phyloP scores from a whole-genome alignment of 2,888 invertebrate genomes.

The Danaus chrysippus region DNA sequence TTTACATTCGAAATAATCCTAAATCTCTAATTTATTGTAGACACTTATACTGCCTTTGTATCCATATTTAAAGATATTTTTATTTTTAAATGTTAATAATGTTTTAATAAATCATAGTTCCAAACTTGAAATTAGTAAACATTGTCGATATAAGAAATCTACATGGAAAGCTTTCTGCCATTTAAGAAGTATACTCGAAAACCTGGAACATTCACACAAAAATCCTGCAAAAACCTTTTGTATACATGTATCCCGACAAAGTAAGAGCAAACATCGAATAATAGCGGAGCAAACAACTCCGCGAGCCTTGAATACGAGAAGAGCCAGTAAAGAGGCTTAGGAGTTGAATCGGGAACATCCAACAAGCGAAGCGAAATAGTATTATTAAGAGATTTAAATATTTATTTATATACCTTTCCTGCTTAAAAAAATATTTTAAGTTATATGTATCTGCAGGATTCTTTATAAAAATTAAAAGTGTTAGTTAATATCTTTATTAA shows the following conservation, averaged over 20 bases:
- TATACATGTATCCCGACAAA: constrained; percentile 35
- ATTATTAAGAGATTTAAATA: neutral
- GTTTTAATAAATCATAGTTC: too few species aligned
- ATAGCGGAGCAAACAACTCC: constrained; percentile 45
- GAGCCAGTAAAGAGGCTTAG: constrained; percentile 48
- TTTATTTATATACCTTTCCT: neutral
- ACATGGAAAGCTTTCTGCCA: neutral
- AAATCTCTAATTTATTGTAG: too few species aligned
- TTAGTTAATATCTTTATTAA: too few species aligned
- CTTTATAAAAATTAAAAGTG: too few species aligned
- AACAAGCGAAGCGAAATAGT: constrained; percentile 11
- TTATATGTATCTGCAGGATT: too few species aligned
- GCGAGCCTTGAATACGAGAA: constrained; percentile 40
- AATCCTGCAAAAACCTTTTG: constrained; percentile 19
- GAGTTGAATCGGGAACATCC: constrained; percentile 40
- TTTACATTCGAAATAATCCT: too few species aligned
- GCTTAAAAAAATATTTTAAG: too few species aligned
- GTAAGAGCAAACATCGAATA: constrained; percentile 47
- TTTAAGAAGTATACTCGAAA: constrained; percentile 9
- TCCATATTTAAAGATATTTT: too few species aligned
- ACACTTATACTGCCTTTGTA: too few species aligned
- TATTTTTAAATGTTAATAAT: too few species aligned
- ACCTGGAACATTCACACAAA: constrained; percentile 15
- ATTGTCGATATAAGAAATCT: neutral
- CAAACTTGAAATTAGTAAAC: too few species aligned